Conservation (phyloP, 2,113 vertebrate genomes). For the Cyanocitta stelleri region DNA sequence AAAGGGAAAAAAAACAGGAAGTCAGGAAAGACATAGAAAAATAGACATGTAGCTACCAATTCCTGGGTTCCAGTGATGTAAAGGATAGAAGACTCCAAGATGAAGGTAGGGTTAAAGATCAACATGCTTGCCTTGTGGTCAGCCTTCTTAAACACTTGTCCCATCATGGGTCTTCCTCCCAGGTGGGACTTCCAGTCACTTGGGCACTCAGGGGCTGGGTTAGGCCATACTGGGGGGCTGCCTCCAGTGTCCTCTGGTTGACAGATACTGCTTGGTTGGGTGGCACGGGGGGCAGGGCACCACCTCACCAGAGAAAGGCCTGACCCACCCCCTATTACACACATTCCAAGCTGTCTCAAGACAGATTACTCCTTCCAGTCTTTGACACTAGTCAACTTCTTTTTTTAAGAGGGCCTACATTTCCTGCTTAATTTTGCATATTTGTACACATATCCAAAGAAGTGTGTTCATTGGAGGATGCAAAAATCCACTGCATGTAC, state of each 20-base stretch:
- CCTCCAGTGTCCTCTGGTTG: background rate
- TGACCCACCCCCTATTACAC: background rate
- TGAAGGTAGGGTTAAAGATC: background rate
- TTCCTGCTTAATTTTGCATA: background rate
- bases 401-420: background rate
- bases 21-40: background rate
- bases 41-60: background rate
- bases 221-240: background rate
- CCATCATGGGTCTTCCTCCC: background rate
- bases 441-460: background rate
- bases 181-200: accelerated
- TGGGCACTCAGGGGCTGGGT: background rate
- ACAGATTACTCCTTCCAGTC: background rate
- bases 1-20: background rate
- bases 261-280: background rate
- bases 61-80: background rate
- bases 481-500: background rate
- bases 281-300: background rate
- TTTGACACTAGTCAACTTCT: background rate
- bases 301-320: background rate
- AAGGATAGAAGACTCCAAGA: background rate
- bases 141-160: background rate
- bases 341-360: background rate
- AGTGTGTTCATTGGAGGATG: background rate
- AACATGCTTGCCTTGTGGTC: accelerated